phyloP scores from a whole-genome alignment of 1,140 invertebrate genomes.

The Pemphigus obesinymphae region DNA sequence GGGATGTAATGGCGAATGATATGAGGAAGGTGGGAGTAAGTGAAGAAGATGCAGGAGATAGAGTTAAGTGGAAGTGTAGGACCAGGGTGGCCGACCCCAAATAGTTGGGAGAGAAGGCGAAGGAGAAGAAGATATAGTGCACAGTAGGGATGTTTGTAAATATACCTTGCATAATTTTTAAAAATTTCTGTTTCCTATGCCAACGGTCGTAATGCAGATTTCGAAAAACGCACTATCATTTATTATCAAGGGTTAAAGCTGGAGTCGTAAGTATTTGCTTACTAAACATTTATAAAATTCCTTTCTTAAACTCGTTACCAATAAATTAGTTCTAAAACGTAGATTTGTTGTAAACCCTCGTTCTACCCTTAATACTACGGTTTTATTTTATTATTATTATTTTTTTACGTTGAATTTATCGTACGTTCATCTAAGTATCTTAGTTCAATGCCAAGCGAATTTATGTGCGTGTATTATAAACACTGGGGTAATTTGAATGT shows the following conservation, averaged over 20 bases:
- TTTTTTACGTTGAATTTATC: not conserved
- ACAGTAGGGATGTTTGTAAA: not conserved
- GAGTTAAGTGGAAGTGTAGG: too few species aligned
- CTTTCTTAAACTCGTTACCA: not conserved
- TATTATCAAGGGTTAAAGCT: not conserved
- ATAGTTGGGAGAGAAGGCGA: too few species aligned
- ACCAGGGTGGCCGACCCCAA: too few species aligned
- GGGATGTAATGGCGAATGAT: too few species aligned
- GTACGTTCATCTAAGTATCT: not conserved
- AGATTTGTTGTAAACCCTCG: not conserved
- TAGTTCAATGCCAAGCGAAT: not conserved
- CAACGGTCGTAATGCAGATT: not conserved
- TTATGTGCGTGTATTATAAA: constrained; percentile 2
- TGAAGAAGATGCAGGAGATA: too few species aligned
- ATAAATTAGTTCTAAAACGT: not conserved
- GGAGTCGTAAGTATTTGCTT: not conserved
- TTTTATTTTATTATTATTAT: too few species aligned
- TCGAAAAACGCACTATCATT: not conserved
- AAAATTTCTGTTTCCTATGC: not conserved
- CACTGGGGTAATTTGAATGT: not conserved
- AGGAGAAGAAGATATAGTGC: too few species aligned
- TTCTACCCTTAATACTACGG: not conserved
- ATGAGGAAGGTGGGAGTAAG: too few species aligned
- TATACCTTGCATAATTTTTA: not conserved
- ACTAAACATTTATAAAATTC: not conserved